Conservation (phyloP, 2,888 invertebrate species). For the Gandaritis pyraliata region DNA sequence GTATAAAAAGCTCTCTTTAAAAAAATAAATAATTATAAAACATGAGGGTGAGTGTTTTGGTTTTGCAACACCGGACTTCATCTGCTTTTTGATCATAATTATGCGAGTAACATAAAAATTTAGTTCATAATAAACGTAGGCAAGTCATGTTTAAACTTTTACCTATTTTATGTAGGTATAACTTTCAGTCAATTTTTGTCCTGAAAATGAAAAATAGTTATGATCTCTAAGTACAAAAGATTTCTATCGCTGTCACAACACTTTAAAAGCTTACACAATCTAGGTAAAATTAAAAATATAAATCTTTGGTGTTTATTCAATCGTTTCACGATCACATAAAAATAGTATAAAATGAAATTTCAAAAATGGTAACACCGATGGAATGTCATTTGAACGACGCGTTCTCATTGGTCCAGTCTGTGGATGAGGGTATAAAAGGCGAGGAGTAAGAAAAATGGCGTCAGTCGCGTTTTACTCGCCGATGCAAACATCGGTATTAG, state of each 20-base stretch:
- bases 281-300: slow-evolving; percentile 42
- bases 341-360: slow-evolving; percentile 45
- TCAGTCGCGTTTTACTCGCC: slow-evolving; percentile 50
- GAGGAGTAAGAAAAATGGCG: slow-evolving; percentile 40
- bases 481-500: slow-evolving; percentile 70
- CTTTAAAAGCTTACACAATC: slow-evolving; percentile 55
- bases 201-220: slow-evolving; percentile 6
- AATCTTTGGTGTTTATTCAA: slow-evolving; percentile 55
- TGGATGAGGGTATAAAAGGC: slow-evolving; percentile 57
- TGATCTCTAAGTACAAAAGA: slow-evolving; percentile 11
- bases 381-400: slow-evolving; percentile 38
- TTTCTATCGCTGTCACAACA: slow-evolving; percentile 53
- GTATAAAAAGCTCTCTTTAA: slow-evolving; percentile 21
- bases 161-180: background rate
- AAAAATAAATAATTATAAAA: slow-evolving; percentile 10
- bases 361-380: slow-evolving; percentile 38
- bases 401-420: slow-evolving; percentile 50
- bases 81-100: background rate
- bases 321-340: slow-evolving; percentile 59
- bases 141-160: too few relatives aligned
- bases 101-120: too few relatives aligned
- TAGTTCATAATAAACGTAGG: too few relatives aligned
- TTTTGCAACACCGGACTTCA: background rate
- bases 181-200: slow-evolving; percentile 4
- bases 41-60: slow-evolving; percentile 1